A percentile compares a stretch with the other conserved stretches of the same genome.
Conservation (phyloP, 1,140 invertebrate species). For the Listronotus bonariensis region DNA sequence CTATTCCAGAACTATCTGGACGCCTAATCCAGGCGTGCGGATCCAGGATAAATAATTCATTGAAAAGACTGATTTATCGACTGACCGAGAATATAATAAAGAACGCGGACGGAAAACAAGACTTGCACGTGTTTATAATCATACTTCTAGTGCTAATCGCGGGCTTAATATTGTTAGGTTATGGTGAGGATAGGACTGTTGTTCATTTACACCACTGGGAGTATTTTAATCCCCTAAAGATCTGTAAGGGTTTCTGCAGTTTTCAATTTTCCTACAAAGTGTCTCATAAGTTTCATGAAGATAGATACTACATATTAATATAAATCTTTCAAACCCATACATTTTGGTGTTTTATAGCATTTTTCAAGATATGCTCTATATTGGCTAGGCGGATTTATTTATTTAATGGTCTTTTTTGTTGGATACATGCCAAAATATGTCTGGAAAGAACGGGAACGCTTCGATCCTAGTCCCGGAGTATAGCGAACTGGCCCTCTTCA, state of each 20-base stretch:
- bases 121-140: constrained; percentile 73
- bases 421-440: no score
- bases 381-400: no score
- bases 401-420: no score
- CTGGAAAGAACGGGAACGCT: no score
- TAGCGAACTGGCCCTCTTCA: no score
- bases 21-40: constrained; percentile 70
- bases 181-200: constrained; percentile 69
- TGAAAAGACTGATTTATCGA: constrained; percentile 68
- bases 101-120: constrained; percentile 66
- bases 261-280: no score
- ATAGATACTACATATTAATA: no score
- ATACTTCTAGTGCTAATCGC: constrained; percentile 76
- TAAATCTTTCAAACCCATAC: no score
- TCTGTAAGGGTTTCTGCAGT: constrained; percentile 44
- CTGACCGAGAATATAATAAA: constrained; percentile 60
- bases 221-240: constrained; percentile 77
- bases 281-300: no score
- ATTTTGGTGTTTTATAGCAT: no score
- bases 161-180: constrained; percentile 71
- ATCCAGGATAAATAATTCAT: constrained; percentile 63
- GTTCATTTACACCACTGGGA: constrained; percentile 82
- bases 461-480: no score
- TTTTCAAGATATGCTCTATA: no score
- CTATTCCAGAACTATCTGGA: constrained; percentile 65